Base-by-base conservation (phyloP, 2,797 vertebrate genomes). In the Thalassophryne amazonica region DNA sequence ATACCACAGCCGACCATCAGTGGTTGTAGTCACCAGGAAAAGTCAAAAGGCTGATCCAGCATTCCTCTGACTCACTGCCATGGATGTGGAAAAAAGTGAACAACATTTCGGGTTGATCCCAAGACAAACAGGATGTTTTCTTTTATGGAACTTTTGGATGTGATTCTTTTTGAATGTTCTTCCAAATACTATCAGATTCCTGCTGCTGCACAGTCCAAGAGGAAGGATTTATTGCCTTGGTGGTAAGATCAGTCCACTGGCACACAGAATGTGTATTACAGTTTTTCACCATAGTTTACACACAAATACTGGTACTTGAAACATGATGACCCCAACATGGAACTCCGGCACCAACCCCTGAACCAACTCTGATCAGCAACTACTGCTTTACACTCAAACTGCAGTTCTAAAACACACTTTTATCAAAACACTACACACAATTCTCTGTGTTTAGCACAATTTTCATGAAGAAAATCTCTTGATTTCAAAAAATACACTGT, bases 61-160 rank as follows among this genome's bases (percentile, higher is more conserved):
- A 69, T 73, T 69, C 65, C 50, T 56, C 29, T 70, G 47, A 60
- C 34, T 63, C 46, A 57, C 18, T 51, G 24, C 38, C 59, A 57
- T 23, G 53, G 18, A 35, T 48, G 17, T 36, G 36, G 48, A 55
- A 54, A 56, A 64, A 30, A 27, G 11, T 12, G 10, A 39, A 59
- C n/a, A 56, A 55, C 13, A 52, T 56, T 36, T 24, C 1, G 11
- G 45, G 35, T 25, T 28, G 7, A 29, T 53, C 59, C n/a, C 61
- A 62, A 58, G 41, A 48, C 15, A 59, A 65, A 58, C 53, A 55
- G 8, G 34, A 55, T 48, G 25, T 32, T 59, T 59, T 30, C 39
- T 27, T 5, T 53, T 42, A 34, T 48, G 5, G 20, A 60, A 60
- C 10, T 6, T 55, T 64, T 40, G 20, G 21, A 22, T 28, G n/a